phyloP scores from a whole-genome alignment of 1,140 invertebrate genomes.

The Paralvinella palmiformis region DNA sequence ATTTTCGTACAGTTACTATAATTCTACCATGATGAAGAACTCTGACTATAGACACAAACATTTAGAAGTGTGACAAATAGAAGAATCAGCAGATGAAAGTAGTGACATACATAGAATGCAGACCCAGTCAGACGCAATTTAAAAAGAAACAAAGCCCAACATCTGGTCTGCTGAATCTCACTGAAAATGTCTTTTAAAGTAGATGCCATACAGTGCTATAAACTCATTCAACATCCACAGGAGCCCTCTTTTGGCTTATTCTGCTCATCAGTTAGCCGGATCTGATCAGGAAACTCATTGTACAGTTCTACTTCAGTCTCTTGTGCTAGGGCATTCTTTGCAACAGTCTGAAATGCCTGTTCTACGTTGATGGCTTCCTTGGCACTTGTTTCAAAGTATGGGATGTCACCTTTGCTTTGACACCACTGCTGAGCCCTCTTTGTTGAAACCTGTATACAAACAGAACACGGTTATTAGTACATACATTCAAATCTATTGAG shows the following conservation, averaged over 20 bases:
- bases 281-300: conserved; percentile 96
- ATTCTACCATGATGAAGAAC: too few relatives aligned
- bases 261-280: conserved; percentile 58
- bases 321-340: conserved; percentile 91
- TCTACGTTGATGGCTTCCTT: conserved; percentile 98
- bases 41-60: too few relatives aligned
- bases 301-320: conserved; percentile 81
- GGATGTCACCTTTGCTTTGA: conserved; percentile 95
- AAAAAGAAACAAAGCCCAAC: too few relatives aligned
- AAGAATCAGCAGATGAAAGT: too few relatives aligned
- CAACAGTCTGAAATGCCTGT: conserved; percentile 96
- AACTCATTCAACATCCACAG: conserved; percentile 13
- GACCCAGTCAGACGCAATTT: too few relatives aligned
- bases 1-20: too few relatives aligned
- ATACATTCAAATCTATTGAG: too few relatives aligned
- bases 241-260: conserved; percentile 27
- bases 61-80: too few relatives aligned
- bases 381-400: conserved; percentile 97
- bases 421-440: conserved; percentile 98
- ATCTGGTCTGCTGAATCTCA: too few relatives aligned
- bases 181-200: too few relatives aligned
- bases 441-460: conserved; percentile 65
- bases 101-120: too few relatives aligned
- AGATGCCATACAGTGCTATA: too few relatives aligned
- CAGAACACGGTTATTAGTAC: conserved; percentile 1